phyloP scores from a whole-genome alignment of 2,797 vertebrate genomes.

The Muscicapa striata region DNA sequence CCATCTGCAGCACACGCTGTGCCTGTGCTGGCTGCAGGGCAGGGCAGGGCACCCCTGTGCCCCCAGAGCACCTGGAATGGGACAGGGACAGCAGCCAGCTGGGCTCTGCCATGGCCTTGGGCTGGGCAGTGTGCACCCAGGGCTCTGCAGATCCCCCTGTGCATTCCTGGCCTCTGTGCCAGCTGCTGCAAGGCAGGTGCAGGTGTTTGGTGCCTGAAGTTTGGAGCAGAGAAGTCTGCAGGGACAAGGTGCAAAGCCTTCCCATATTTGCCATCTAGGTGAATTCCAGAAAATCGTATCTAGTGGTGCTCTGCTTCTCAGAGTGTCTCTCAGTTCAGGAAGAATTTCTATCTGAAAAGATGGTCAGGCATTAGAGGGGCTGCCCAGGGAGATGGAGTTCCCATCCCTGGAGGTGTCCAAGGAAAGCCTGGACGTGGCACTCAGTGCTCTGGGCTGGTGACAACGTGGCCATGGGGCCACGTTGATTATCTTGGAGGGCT shows the following conservation, averaged over 20 bases:
- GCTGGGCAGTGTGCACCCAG: background rate
- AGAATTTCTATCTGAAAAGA: background rate
- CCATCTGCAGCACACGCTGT: background rate
- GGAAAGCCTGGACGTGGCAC: background rate
- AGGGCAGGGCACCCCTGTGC: background rate
- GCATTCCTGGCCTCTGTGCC: background rate
- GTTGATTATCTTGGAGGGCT: too few relatives aligned
- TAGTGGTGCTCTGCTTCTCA: background rate
- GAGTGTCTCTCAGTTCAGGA: background rate
- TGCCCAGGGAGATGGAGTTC: background rate
- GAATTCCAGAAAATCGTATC: too few relatives aligned
- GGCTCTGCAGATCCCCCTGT: background rate
- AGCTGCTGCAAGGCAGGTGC: background rate
- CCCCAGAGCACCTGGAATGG: too few relatives aligned
- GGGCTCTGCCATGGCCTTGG: background rate
- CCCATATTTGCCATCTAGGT: background rate
- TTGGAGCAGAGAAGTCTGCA: background rate
- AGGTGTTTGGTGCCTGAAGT: background rate
- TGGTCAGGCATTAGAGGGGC: background rate
- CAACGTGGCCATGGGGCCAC: fast-evolving
- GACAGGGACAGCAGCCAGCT: background rate
- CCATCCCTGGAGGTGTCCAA: background rate
- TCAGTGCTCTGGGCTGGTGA: background rate
- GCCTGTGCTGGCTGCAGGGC: background rate
- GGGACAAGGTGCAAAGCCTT: background rate